Percentiles rank a stretch among this genome's conserved stretches.
Conservation (phyloP, 2,113 vertebrate genomes). For the Amblyopsis rosae region DNA sequence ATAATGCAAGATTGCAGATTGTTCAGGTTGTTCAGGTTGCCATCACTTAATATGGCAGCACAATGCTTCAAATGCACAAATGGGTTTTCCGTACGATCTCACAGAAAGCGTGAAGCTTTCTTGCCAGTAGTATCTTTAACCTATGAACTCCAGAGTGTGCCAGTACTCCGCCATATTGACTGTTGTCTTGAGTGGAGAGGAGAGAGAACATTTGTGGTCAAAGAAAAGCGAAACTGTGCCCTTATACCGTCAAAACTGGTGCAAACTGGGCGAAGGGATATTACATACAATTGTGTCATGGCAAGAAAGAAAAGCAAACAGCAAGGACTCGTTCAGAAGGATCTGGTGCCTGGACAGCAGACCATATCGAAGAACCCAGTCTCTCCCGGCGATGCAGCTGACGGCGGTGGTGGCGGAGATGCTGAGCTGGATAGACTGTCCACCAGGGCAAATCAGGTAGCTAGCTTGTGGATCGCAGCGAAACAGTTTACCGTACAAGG, state of each 20-base stretch:
- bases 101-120: conserved; percentile 44
- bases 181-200: conserved; percentile 90
- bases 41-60: conserved; percentile 74
- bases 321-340: conserved; percentile 76
- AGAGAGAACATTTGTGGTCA: conserved; percentile 76
- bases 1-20: conserved; percentile 4
- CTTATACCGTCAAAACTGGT: conserved; percentile 61
- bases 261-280: conserved; percentile 72
- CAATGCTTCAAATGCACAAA: conserved; percentile 38
- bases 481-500: conserved; percentile 23
- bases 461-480: conserved; percentile 39
- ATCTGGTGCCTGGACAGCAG: conserved; percentile 77
- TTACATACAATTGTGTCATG: conserved; percentile 70
- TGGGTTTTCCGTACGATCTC: background rate
- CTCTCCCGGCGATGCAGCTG: conserved; percentile 77
- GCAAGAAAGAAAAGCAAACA: conserved; percentile 89
- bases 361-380: conserved; percentile 75
- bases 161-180: conserved; percentile 94
- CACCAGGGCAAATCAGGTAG: conserved; percentile 79
- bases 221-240: conserved; percentile 73
- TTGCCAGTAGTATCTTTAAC: conserved; percentile 78
- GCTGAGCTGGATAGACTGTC: conserved; percentile 77
- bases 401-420: conserved; percentile 76
- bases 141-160: conserved; percentile 81
- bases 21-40: conserved; percentile 14